Evolutionary conservation across 1,140 invertebrate genomes (phyloP), one percentile per base, ranked within the genome.

Genomic region (Drosophila seguyi): DNA sequence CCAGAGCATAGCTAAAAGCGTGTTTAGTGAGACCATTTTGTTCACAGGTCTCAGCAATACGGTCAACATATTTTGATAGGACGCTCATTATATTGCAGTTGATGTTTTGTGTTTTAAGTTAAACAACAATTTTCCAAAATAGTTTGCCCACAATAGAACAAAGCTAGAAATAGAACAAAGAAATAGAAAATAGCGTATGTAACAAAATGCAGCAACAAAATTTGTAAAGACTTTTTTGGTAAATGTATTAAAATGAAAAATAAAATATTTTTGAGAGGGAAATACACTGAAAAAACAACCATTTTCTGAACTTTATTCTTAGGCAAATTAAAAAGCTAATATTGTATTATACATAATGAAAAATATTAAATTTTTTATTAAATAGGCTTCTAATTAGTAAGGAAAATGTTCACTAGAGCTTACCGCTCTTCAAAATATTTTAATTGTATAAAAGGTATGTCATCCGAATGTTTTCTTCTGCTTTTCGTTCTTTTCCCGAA

Each of bases 21-120:
- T 85, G 86, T 25, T 92, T 93, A 11, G 93, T 86, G 4, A 92
- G 39, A 14, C 91, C 93, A 39, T 92, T 93, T 44, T 95, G 92
- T 45, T 94, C 94, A 83, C 94, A 94, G 74, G 93, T 94, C 31
- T 92, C 78, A 18, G 95, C 94, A 18, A 94, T 93, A 39, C 93
- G 93, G 79, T 95, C 93, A 45, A 95, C 84, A 73, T 95, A 94
- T 92, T 96, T 96, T 6, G 96, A 96, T 69, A 96, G 93, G 34
- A 96, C 95, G 72, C 94, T 75, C 92, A 93, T 93, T 53, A 29
- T 63, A 31, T 25, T 45, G 13, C 18, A 72, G 22, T 42, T 22
- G 5, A 20, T 13, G 29, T 36, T 34, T 53, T 31, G 3, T 13
- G 18, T 16, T 36, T 36, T 36, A 1, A 52, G 16, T 36, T 53